Conservation (phyloP, 2,113 vertebrate genomes). For the Ursus arctos region DNA sequence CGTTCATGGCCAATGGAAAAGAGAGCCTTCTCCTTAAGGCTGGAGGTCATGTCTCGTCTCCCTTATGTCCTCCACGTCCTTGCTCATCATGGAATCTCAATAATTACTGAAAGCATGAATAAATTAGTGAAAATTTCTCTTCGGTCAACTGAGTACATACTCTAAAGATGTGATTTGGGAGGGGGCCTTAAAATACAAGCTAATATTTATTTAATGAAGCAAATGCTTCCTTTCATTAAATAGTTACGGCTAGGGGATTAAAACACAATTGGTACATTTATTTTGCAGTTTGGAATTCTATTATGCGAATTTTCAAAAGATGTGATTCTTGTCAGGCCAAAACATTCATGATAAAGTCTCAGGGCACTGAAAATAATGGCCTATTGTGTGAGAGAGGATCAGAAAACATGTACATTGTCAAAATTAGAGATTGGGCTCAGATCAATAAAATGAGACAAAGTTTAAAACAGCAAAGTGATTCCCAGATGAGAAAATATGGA, state of each 20-base stretch:
- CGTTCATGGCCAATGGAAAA: background rate
- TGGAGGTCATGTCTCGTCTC: background rate
- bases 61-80: background rate
- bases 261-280: background rate
- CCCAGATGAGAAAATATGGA: slow-evolving; percentile 42
- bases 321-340: slow-evolving; percentile 5
- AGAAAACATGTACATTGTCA: slow-evolving; percentile 37
- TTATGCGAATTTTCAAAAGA: background rate
- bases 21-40: background rate
- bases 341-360: background rate
- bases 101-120: background rate
- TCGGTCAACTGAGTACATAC: background rate
- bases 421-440: slow-evolving; percentile 27
- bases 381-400: background rate
- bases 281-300: background rate
- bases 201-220: slow-evolving; percentile 12
- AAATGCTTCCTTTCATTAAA: slow-evolving; percentile 43
- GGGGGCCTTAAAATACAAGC: background rate
- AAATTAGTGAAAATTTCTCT: slow-evolving; percentile 2
- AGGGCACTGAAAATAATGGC: background rate
- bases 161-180: background rate
- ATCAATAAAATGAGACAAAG: slow-evolving; percentile 58
- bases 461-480: slow-evolving; percentile 53
- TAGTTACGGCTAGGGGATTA: background rate
- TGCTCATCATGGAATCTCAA: background rate